Evolutionary conservation across 2,888 invertebrate genomes (phyloP), one percentile per base, ranked within the genome.

Genomic region (Mesoligia furuncula): DNA sequence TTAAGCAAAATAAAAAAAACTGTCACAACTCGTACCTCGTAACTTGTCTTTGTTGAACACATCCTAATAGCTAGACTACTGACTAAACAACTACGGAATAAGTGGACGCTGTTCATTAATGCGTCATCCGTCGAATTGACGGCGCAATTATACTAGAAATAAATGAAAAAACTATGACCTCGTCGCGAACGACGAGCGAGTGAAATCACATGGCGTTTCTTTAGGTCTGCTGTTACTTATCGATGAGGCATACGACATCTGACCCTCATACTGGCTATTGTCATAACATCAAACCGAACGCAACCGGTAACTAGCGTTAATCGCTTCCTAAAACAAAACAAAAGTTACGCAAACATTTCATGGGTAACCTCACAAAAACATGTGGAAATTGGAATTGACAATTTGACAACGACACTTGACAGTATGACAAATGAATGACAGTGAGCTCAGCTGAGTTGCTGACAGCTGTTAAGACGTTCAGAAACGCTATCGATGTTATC

Each of bases 11-110:
- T 77, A 72, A 61, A 69, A 66, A 20, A 81, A 67, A 69, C 57
- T 45, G 31, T 89, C 85, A 74, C 89, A 95, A 95, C 93, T 95
- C 95, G 76, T 92, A 96, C 96, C 94, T 96, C 96, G 78, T 96
- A 96, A 64, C 90, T 92, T 70, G 83, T 88, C 59, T 91, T 93
- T 15, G 89, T 88, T 1, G 95, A 93, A 85, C 91, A 92, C 96
- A 96, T 96, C 84, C 93, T 96, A 59, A 86, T 48, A 71, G 87
- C 73, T 85, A 91, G 76, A 90, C 88, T 93, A 91, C 80, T 87
- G 84, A 89, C 91, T 92, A 93, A 77, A 86, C 88, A 87, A 92
- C 90, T 90, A 90, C 93, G 91, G 86, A 90, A 88, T 76, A 90
- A 81, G 80, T 90, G 88, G 88, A 92, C 79, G 87, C 90, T 90